Evolutionary conservation across 1,140 invertebrate genomes (phyloP).

Genomic region (Microplitis mediator): DNA sequence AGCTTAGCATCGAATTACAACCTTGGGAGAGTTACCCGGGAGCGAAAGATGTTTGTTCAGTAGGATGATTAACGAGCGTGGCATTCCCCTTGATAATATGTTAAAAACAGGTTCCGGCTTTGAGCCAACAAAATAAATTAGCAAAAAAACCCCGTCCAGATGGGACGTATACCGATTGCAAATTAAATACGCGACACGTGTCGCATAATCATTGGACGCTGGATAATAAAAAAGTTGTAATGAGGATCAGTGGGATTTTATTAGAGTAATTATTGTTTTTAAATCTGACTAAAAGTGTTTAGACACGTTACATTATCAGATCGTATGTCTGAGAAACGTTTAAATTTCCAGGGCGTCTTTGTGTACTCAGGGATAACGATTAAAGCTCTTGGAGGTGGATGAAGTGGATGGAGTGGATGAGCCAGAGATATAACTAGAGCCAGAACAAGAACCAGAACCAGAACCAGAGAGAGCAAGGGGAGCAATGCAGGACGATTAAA

Average conservation of each 20-base stretch:
- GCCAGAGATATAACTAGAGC: neutral
- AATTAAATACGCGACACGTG: too few relatives aligned
- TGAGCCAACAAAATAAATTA: neutral
- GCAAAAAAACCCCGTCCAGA: neutral
- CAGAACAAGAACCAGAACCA: too few relatives aligned
- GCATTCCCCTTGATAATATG: constrained; percentile 22
- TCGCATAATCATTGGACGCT: too few relatives aligned
- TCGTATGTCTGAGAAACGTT: neutral
- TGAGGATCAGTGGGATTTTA: neutral
- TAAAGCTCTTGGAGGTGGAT: neutral
- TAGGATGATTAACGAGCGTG: constrained; percentile 18
- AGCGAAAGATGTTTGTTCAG: neutral
- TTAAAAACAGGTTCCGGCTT: constrained; percentile 6
- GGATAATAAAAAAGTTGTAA: too few relatives aligned
- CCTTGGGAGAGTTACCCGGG: constrained; percentile 9
- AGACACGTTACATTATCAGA: neutral
- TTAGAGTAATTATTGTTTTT: neutral
- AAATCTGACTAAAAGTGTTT: neutral
- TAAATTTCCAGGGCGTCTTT: neutral
- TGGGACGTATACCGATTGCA: neutral
- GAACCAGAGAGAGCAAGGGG: neutral
- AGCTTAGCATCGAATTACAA: neutral
- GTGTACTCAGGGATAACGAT: constrained; percentile 1
- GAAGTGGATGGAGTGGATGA: neutral
- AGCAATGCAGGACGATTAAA: constrained; percentile 17